Conservation (phyloP, 2,797 vertebrate species). For the Lepilemur septentrionalis region DNA sequence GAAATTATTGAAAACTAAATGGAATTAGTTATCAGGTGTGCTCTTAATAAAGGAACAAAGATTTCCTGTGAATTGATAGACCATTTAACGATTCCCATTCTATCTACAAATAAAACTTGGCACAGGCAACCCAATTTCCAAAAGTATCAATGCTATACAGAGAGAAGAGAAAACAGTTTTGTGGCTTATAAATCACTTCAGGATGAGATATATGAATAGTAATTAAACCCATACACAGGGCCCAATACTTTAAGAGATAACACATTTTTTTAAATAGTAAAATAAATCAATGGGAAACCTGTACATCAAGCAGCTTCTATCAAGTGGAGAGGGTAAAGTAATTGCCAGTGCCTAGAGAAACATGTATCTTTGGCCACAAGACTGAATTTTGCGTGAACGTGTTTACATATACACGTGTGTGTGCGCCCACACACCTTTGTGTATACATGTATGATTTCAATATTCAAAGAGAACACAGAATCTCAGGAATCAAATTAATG, state of each 20-base stretch:
- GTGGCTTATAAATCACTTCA: slow-evolving; percentile 66
- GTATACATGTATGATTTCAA: neutral
- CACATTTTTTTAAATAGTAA: slow-evolving; percentile 40
- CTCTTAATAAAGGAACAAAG: slow-evolving; percentile 63
- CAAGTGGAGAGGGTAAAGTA: slow-evolving; percentile 15
- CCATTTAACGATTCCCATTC: slow-evolving; percentile 57
- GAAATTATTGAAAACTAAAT: slow-evolving; percentile 64
- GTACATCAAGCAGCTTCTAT: slow-evolving; percentile 21
- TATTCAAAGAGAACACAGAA: slow-evolving; percentile 2
- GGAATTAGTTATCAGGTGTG: slow-evolving; percentile 47
- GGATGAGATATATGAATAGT: slow-evolving; percentile 49
- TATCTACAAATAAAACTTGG: slow-evolving; percentile 66
- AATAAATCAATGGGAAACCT: slow-evolving; percentile 44
- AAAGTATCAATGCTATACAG: slow-evolving; percentile 56
- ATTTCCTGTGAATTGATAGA: slow-evolving; percentile 59
- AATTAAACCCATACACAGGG: slow-evolving; percentile 53
- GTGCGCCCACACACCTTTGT: neutral
- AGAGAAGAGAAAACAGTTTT: slow-evolving; percentile 40
- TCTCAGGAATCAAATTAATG: slow-evolving; percentile 22
- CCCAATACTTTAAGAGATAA: slow-evolving; percentile 54
- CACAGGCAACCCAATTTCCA: slow-evolving; percentile 50
- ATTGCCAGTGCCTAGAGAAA: slow-evolving; percentile 1
- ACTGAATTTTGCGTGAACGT: neutral
- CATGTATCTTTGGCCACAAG: neutral
- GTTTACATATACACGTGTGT: neutral